Conservation (phyloP, 30 jellyfish, hydroid and myxozoan species). For the Cassiopea xamachana region DNA sequence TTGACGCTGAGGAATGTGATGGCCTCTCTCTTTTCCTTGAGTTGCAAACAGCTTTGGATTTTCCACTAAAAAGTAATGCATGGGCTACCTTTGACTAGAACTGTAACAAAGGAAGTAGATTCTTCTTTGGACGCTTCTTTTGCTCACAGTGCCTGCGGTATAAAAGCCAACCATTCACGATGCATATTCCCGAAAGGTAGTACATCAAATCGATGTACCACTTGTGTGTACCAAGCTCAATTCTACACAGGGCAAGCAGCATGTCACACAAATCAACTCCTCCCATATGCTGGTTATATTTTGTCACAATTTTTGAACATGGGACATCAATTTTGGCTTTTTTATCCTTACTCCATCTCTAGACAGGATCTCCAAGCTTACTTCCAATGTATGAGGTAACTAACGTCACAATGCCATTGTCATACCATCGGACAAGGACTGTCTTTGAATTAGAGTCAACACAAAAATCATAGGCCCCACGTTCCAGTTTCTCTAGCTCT, state of each 20-base stretch:
- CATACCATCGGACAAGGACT: constrained; percentile 14
- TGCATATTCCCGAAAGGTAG: neutral
- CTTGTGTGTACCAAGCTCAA: constrained; percentile 9
- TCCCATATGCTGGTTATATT: constrained; percentile 3
- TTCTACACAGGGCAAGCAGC: neutral
- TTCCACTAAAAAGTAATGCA: neutral
- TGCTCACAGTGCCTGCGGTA: constrained; percentile 19
- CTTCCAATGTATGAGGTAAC: neutral
- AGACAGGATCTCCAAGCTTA: neutral
- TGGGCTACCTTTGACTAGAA: neutral
- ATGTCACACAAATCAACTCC: constrained; percentile 31
- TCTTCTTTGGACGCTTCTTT: neutral
- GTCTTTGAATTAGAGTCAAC: constrained; percentile 18
- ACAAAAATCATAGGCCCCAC: constrained; percentile 12
- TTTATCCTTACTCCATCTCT: constrained; percentile 4
- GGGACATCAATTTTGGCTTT: constrained; percentile 32
- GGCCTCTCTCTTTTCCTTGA: neutral
- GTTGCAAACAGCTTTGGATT: neutral
- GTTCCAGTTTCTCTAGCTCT: neutral
- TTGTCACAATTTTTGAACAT: neutral
- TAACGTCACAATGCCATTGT: constrained; percentile 11
- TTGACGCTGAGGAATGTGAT: neutral
- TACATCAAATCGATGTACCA: constrained; percentile 14
- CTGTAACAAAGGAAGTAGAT: neutral
- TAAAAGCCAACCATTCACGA: constrained; percentile 23